Conservation (phyloP, 30 jellyfish, hydroid and myxozoan genomes). For the Hydractinia echinata region DNA sequence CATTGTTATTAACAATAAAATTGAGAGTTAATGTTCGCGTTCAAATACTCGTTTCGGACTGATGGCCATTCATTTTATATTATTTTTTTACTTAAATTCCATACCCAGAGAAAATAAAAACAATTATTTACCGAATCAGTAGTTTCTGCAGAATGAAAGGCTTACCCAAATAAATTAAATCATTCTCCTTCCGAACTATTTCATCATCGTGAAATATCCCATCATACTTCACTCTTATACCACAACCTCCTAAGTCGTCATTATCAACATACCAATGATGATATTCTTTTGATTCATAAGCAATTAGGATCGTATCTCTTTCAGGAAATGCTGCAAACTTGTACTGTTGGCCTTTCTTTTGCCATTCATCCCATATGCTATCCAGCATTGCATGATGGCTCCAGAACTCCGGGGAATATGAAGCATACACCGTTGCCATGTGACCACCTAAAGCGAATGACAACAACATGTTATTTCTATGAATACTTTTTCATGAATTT, state of each 20-base stretch:
- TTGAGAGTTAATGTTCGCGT: too few species aligned
- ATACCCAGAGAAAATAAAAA: too few species aligned
- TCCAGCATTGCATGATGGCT: constrained; percentile 32
- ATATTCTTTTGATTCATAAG: constrained; percentile 11
- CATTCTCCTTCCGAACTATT: too few species aligned
- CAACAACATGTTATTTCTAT: neutral
- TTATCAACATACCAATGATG: neutral
- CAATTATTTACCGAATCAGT: too few species aligned
- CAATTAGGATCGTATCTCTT: constrained; percentile 2
- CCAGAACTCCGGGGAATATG: constrained; percentile 31
- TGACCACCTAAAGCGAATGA: constrained; percentile 28
- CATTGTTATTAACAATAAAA: too few species aligned
- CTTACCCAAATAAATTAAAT: too few species aligned
- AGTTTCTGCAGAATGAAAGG: too few species aligned
- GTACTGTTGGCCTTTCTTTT: neutral
- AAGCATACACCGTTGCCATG: constrained; percentile 19
- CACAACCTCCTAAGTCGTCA: constrained; percentile 23
- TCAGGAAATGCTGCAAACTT: constrained; percentile 2
- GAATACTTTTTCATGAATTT: neutral
- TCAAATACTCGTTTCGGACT: too few species aligned
- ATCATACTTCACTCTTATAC: constrained; percentile 21
- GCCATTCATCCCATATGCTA: constrained; percentile 28
- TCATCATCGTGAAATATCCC: neutral
- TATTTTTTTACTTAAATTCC: too few species aligned
- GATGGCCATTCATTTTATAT: too few species aligned